These are phyloP conservation scores for Lithobius niger DNA, from an alignment of 1,140 invertebrate genomes.

Conservation along the genomic window DNA sequence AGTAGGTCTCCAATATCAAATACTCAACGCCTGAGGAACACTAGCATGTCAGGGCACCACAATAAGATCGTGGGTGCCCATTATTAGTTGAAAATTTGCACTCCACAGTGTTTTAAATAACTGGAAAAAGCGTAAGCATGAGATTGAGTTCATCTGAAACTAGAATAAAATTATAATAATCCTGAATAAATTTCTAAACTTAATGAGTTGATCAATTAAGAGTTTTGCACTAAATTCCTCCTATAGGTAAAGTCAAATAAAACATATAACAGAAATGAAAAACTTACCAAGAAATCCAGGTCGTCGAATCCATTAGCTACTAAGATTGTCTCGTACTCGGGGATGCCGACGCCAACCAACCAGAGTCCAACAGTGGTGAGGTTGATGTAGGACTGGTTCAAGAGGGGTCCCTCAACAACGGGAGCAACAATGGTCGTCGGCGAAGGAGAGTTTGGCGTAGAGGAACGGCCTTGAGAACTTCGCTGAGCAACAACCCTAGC, in stretches of 20 bases:
- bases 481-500: conserved; percentile 41
- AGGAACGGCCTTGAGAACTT: conserved; percentile 11
- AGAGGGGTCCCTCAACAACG: no score
- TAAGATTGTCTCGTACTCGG: conserved; percentile 70
- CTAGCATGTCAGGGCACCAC: no score
- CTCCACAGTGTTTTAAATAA: no score
- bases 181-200: conserved; percentile 2
- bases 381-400: conserved; percentile 17
- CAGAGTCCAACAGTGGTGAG: conserved; percentile 51
- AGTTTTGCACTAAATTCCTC: not conserved
- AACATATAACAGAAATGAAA: conserved; percentile 11
- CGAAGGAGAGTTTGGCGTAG: no score
- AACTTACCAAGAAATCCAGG: conserved; percentile 81
- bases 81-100: no score
- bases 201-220: not conserved
- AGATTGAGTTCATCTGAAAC: no score
- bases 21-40: no score
- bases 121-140: no score
- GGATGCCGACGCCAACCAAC: conserved; percentile 58
- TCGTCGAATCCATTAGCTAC: conserved; percentile 82
- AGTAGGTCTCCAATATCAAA: no score
- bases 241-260: not conserved
- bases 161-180: not conserved
- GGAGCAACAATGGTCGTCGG: no score
- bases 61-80: no score